A percentile compares a stretch with the other conserved stretches of the same genome.
Evolutionary conservation across 2,888 invertebrate genomes (phyloP).

Genomic region (Ormyrus labotus): DNA sequence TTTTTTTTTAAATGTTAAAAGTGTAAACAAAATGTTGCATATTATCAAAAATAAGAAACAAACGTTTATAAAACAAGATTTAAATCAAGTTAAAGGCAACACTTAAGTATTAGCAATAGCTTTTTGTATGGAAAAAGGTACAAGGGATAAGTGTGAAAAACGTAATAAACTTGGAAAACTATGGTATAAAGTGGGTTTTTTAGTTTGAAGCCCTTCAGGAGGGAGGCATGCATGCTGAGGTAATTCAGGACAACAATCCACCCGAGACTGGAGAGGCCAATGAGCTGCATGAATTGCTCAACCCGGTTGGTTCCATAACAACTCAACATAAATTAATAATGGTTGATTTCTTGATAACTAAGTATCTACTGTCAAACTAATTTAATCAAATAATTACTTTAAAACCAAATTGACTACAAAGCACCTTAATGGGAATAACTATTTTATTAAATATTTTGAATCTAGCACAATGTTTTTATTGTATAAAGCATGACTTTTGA

Average conservation of each 20-base stretch:
- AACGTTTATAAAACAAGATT: background rate
- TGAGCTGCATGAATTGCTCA: constrained; percentile 72
- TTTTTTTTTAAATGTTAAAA: too few species aligned
- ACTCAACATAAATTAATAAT: constrained; percentile 60
- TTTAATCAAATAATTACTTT: constrained; percentile 19
- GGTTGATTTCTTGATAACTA: constrained; percentile 48
- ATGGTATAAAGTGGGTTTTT: constrained; percentile 65
- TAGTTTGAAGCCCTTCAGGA: constrained; percentile 74
- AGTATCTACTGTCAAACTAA: constrained; percentile 38
- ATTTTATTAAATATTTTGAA: constrained; percentile 10
- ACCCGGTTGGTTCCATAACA: constrained; percentile 72
- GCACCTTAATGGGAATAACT: constrained; percentile 40
- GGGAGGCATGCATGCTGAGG: constrained; percentile 72
- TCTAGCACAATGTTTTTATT: background rate
- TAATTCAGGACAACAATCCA: constrained; percentile 68
- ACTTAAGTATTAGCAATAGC: constrained; percentile 36
- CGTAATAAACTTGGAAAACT: constrained; percentile 10
- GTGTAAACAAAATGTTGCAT: too few species aligned
- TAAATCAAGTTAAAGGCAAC: constrained; percentile 19
- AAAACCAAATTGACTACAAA: constrained; percentile 36
- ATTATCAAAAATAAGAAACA: too few species aligned
- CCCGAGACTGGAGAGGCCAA: constrained; percentile 70
- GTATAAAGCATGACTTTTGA: constrained; percentile 31
- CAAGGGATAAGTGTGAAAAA: constrained; percentile 2
- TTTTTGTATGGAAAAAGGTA: constrained; percentile 33